Evolutionary conservation across 2,113 vertebrate genomes (phyloP), one percentile per base, ranked within the genome.

Genomic region (Scomber colias): DNA sequence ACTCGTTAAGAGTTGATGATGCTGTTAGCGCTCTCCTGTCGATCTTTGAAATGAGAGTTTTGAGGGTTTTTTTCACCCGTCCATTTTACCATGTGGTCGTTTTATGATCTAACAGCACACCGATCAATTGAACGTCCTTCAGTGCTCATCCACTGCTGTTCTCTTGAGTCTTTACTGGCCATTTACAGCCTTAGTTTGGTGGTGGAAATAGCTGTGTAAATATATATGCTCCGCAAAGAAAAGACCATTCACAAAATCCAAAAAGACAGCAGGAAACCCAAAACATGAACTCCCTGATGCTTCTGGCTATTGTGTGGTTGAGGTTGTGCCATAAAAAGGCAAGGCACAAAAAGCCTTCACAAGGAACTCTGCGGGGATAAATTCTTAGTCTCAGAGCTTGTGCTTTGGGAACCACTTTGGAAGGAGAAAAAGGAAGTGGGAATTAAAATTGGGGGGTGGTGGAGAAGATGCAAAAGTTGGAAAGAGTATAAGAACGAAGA

Each of bases 101-200:
- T 92, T 93, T 87, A 92, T 86, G 87, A 81, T 92, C 85, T 81
- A 63, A 89, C 79, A 48, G 77, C 57, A 46, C 67, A 30, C 55
- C 24, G 19, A 92, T 93, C 89, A 81, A 90, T 90, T 75, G 49
- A 71, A 79, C 75, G 77, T 81, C 90, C 89, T 89, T 83, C 49
- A 65, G 84, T 71, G 82, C 75, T 62, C 70, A 75, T 86, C 87
- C 62, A 57, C 66, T 54, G 68, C 57, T 19, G 19, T 78, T 91
- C 86, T 77, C 75, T 44, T 24, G 31, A 80, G 85, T 84, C 73
- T 74, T 69, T 60, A 84, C 63, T 85, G 91, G 90, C 82, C 90
- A 60, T 82, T 90, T 91, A 84, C 79, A 88, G 76, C 75, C 50
- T 77, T 78, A n/a, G 16, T 85, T 90, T 88, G 87, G 82, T 71